Evolutionary conservation across 2,113 vertebrate species (phyloP).

Genomic region (Coregonus clupeaformis): DNA sequence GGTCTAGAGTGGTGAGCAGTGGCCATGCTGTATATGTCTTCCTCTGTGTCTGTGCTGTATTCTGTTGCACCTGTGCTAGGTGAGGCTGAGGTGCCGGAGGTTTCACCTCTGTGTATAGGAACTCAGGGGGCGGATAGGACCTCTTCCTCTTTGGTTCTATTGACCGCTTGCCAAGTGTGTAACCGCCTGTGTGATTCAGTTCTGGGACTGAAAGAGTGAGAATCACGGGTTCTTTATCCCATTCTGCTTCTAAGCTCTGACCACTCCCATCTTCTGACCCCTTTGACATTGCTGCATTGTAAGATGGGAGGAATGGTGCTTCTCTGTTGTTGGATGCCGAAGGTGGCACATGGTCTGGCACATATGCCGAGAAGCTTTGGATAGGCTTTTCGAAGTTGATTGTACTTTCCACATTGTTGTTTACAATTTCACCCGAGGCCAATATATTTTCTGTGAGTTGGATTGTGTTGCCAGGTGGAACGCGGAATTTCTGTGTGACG

Average conservation of each 20-base stretch:
- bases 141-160: conserved; percentile 26
- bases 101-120: conserved; percentile 8
- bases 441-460: not conserved
- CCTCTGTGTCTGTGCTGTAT: not conserved
- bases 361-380: conserved; percentile 2
- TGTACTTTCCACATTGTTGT: conserved; percentile 30
- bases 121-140: conserved; percentile 4
- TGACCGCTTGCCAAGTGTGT: conserved; percentile 31
- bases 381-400: conserved; percentile 13
- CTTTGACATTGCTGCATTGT: conserved; percentile 21
- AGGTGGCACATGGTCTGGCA: conserved; percentile 3
- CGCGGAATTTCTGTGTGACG: conserved; percentile 1
- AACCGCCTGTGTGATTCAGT: conserved; percentile 12
- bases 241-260: conserved; percentile 20
- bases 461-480: no score
- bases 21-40: conserved; percentile 19
- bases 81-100: not conserved
- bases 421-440: conserved; percentile 54
- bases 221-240: conserved; percentile 2
- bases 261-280: conserved; percentile 21
- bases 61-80: not conserved
- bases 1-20: not conserved
- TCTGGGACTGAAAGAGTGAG: not conserved
- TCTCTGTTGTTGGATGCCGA: not conserved
- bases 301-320: not conserved